A percentile compares a stretch with the other conserved stretches of the same genome.
phyloP scores from a whole-genome alignment of 2,797 vertebrate genomes.

The Spinibarbus caldwelli region DNA sequence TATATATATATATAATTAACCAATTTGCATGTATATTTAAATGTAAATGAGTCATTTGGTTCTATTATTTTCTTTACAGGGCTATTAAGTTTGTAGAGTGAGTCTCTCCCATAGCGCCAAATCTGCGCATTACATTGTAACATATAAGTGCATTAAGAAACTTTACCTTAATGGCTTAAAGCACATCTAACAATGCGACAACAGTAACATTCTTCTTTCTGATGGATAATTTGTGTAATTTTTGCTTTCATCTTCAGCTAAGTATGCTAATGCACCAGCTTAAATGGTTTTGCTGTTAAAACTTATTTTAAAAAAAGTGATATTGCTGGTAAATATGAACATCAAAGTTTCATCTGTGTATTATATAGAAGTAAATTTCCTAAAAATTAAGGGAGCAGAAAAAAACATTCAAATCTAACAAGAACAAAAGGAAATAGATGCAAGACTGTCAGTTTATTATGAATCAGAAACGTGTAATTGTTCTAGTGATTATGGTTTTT shows the following conservation, averaged over 20 bases:
- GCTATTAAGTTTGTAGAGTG: not conserved
- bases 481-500: slow-evolving; percentile 22
- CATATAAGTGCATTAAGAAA: slow-evolving; percentile 9
- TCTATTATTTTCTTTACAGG: slow-evolving; percentile 4
- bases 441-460: not conserved
- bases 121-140: not conserved
- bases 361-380: not conserved
- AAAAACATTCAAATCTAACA: not conserved
- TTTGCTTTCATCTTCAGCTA: not conserved
- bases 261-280: not conserved
- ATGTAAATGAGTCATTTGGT: slow-evolving; percentile 32
- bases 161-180: slow-evolving; percentile 2
- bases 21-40: slow-evolving; percentile 16
- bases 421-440: not conserved
- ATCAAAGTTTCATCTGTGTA: not conserved
- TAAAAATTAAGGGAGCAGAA: not conserved
- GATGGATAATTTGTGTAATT: not conserved
- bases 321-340: not conserved
- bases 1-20: not conserved
- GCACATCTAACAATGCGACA: slow-evolving; percentile 10
- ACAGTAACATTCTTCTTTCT: not conserved
- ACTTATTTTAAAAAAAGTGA: not conserved
- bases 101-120: not conserved
- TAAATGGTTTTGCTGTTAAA: slow-evolving; percentile 15
- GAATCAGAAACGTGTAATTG: slow-evolving; percentile 11